Base-by-base conservation (phyloP, 2,113 vertebrate genomes). In the Hyla sarda region DNA sequence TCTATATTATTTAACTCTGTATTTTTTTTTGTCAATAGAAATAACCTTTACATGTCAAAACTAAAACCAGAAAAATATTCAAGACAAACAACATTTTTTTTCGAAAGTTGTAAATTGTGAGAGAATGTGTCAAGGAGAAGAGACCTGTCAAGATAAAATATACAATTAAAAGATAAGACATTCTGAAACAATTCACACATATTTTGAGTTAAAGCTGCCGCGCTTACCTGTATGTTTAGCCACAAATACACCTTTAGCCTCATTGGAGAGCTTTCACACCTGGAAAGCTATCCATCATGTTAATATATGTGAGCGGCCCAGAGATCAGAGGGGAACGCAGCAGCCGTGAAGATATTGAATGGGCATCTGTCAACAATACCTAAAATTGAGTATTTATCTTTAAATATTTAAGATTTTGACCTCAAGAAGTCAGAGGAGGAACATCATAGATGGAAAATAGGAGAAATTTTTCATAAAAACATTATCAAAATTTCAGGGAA, bases 211-310 rank as follows among this genome's bases (percentile, higher is more conserved):
- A 8, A n/a, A 81, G 21, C 23, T 14, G 19, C 1, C 25, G 25
- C 47, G 5, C 73, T 76, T 25, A 50, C 73, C 73, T 50, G 41
- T 48, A 17, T 75, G 72, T 75, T 75, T 75, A 75, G 45, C 72
- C 73, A 76, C 25, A 76, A 32, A 76, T 50, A 76, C 14, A 16
- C 73, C 73, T 74, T 17, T 76, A 76, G 73, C 73, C 73, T 76
- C 47, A 76, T 30, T 76, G 73, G 30, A 30, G 47, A 76, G 47
- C 2, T 32, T 76, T 76, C 28, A 76, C 73, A 76, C 73, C 73
- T 76, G 73, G 16, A 76, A 76, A 52, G 25, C 73, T 2, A 76
- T 76, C 47, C 52, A 47, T 76, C 73, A 50, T 1, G 28, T 50
- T 76, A 76, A 76, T 76, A 76, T 32, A 48, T 0, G 23, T 58